Evolutionary conservation across 2,888 invertebrate genomes (phyloP).

Genomic region (Cremastinae sp.): DNA sequence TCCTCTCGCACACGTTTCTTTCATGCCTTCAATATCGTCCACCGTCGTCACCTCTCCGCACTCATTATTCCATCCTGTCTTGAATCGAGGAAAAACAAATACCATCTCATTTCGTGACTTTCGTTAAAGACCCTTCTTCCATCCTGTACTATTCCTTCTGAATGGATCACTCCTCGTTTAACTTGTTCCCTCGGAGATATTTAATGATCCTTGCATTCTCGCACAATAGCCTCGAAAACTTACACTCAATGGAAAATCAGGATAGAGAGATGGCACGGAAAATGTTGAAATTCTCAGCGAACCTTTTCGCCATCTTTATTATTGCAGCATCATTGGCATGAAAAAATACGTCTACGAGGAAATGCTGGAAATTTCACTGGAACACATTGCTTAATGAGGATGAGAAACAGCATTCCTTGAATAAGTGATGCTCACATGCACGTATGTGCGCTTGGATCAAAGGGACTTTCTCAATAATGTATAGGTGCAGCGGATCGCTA

Average conservation of each 20-base stretch:
- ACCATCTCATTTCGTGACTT: conserved; percentile 33
- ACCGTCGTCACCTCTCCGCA: conserved; percentile 12
- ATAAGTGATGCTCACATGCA: too few species aligned
- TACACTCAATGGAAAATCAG: not conserved
- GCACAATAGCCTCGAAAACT: conserved; percentile 3
- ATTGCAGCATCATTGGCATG: not conserved
- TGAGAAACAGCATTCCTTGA: too few species aligned
- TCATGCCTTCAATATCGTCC: conserved; percentile 21
- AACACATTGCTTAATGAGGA: too few species aligned
- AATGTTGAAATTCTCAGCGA: too few species aligned
- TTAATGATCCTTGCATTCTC: conserved; percentile 20
- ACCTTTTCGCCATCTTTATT: too few species aligned
- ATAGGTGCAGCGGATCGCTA: too few species aligned
- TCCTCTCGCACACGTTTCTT: conserved; percentile 21
- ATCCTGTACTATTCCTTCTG: not conserved
- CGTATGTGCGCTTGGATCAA: too few species aligned
- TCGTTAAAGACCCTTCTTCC: conserved; percentile 2
- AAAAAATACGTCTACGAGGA: not conserved
- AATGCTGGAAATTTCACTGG: too few species aligned
- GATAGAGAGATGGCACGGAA: too few species aligned
- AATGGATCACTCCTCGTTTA: conserved; percentile 28
- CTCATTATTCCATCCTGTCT: conserved; percentile 35
- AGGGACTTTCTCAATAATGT: too few species aligned
- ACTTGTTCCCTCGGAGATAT: conserved; percentile 27
- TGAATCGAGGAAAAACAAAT: conserved; percentile 42